Evolutionary conservation across 2,113 vertebrate genomes (phyloP).

Genomic region (Oenanthe melanoleuca): DNA sequence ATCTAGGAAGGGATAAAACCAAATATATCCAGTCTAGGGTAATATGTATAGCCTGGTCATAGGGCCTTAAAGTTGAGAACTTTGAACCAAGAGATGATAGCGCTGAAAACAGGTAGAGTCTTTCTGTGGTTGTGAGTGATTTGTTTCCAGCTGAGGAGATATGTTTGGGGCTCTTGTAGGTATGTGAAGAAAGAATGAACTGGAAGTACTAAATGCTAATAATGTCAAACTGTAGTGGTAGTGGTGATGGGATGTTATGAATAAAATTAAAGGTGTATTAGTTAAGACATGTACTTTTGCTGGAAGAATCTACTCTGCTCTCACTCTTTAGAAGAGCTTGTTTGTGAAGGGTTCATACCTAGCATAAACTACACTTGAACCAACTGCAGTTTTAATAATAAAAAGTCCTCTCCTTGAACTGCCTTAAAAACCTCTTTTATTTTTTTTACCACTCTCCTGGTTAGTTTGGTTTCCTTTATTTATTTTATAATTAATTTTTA

Average conservation of each 20-base stretch:
- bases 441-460: background rate
- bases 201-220: background rate
- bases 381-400: background rate
- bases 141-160: background rate
- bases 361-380: background rate
- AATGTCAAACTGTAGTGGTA: background rate
- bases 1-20: background rate
- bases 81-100: background rate
- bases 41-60: background rate
- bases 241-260: background rate
- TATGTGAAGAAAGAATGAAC: background rate
- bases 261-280: background rate
- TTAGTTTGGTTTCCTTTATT: background rate
- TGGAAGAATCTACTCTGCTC: background rate
- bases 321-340: background rate
- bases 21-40: background rate
- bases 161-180: background rate
- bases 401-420: background rate
- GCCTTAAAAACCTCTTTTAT: background rate
- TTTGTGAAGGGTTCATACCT: background rate
- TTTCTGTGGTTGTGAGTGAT: background rate
- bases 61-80: background rate
- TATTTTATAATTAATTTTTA: background rate
- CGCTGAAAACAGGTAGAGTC: background rate
- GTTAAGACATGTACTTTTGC: background rate